Conservation (phyloP, 2,113 vertebrate genomes). For the Pteronura brasiliensis region DNA sequence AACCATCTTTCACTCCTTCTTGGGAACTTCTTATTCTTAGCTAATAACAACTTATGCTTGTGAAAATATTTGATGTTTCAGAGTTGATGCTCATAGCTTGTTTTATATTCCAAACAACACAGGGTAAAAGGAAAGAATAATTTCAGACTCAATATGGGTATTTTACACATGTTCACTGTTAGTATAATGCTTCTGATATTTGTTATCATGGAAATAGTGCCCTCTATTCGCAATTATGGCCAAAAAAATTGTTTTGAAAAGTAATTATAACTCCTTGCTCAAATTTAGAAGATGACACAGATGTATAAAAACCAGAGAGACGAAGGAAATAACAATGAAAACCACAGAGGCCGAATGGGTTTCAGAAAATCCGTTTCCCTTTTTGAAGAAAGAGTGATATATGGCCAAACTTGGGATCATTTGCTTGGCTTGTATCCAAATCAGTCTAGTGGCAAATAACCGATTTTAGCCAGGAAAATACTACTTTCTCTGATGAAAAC, state of each 20-base stretch:
- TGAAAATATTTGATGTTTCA: conserved; percentile 6
- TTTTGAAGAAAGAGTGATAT: not conserved
- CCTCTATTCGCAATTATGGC: not conserved
- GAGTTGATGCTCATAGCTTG: not conserved
- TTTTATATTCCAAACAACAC: not conserved
- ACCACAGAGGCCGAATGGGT: not conserved
- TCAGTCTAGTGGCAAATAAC: not conserved
- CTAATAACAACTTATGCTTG: not conserved
- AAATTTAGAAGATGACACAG: not conserved
- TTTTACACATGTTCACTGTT: not conserved
- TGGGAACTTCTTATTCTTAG: not conserved
- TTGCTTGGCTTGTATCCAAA: not conserved
- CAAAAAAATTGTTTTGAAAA: conserved; percentile 14
- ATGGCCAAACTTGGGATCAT: not conserved
- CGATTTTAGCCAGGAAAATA: not conserved
- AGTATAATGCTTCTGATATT: not conserved
- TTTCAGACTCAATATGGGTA: not conserved
- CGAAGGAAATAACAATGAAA: not conserved
- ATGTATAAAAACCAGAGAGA: not conserved
- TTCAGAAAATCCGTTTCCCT: not conserved
- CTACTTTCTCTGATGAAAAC: not conserved
- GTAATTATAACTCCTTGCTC: not conserved
- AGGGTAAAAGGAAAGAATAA: not conserved
- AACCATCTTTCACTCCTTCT: not conserved
- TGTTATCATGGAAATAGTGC: not conserved